Evolutionary conservation across 2,113 vertebrate species (phyloP).

Genomic region (Myiopsitta monachus): DNA sequence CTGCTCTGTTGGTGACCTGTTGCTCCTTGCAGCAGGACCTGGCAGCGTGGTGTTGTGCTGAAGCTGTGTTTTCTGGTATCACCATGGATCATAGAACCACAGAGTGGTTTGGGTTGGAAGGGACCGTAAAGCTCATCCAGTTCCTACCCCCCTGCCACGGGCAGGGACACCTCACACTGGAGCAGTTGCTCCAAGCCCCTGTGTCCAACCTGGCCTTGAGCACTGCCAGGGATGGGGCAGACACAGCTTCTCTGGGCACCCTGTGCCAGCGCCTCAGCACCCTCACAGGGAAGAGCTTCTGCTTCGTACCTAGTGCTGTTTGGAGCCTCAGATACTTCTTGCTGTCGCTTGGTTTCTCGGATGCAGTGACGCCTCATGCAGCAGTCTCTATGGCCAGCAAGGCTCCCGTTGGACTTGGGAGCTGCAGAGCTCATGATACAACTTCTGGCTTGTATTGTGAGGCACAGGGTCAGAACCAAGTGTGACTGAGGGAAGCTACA

Average conservation of each 20-base stretch:
- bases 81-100: neutral
- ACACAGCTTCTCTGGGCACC: neutral
- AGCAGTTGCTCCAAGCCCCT: neutral
- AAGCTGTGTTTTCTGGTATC: neutral
- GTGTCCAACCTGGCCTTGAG: neutral
- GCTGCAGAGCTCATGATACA: neutral
- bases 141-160: neutral
- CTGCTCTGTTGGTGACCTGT: neutral
- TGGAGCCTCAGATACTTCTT: neutral
- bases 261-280: neutral
- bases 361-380: neutral
- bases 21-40: neutral
- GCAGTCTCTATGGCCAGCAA: neutral
- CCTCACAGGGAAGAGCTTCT: neutral
- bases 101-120: neutral
- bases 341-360: neutral
- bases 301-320: neutral
- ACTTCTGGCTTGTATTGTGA: neutral
- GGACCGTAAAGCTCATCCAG: rapidly evolving
- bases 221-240: too few relatives aligned
- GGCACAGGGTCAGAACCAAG: rapidly evolving
- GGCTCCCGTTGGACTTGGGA: neutral
- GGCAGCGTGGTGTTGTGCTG: neutral
- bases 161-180: neutral
- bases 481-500: neutral